Evolutionary conservation across 2,888 invertebrate species (phyloP), one percentile per base, ranked within the genome.

Genomic region (Scaptomyza parva): DNA sequence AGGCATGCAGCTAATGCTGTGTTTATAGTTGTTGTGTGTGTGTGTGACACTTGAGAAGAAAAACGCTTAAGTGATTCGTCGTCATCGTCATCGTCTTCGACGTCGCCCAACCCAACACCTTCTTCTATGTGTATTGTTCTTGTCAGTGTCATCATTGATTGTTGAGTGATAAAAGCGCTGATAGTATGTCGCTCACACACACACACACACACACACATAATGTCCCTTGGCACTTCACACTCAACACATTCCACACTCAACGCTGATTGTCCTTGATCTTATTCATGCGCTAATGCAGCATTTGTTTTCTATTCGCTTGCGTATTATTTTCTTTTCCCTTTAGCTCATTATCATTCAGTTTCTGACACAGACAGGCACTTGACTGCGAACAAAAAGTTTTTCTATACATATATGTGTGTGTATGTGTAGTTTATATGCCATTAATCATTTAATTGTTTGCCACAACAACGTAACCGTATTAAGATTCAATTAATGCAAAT

Each of bases 401-500:
- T n/a, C n/a, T 35, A 14, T 14, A 12, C 3, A 12, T n/a, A 12
- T 9, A 17, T 18, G 24, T n/a, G 9, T 68, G n/a, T n/a, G n/a
- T n/a, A n/a, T n/a, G n/a, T n/a, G n/a, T n/a, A n/a, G n/a, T n/a
- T n/a, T n/a, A n/a, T n/a, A n/a, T n/a, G 48, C 44, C 65, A 81
- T 78, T 85, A 82, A 83, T 87, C 83, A 87, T 85, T 85, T 76
- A 78, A 73, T 78, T 85, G 69, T 85, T 33, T 61, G 55, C 82
- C 78, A 45, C 82, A 63, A 70, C 78, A 70, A 68, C 76, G 63
- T 53, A 47, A 54, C 47, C 78, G 51, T 70, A 81, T 87, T 82
- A 78, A 85, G 82, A 82, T 81, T 87, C 82, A 87, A 83, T 87
- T 87, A 87, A 81, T 78, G 66, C 61, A 67, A 66, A 72, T 68